Conservation (phyloP, 1,140 invertebrate species). For the Pseudomyrmex sp. region DNA sequence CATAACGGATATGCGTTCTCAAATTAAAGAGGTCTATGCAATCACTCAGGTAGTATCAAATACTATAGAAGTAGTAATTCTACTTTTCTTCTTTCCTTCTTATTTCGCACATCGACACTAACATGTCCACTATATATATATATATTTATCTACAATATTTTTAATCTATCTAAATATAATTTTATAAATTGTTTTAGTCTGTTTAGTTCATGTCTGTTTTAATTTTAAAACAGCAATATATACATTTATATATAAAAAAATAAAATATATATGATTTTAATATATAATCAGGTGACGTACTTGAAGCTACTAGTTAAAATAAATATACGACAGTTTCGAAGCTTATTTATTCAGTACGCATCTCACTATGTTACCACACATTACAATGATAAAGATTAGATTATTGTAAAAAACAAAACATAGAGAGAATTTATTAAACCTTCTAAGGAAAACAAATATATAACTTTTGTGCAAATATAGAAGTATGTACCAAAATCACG, state of each 20-base stretch:
- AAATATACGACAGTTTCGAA: too few relatives aligned
- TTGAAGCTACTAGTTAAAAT: too few relatives aligned
- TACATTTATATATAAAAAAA: too few relatives aligned
- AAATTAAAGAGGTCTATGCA: conserved; percentile 68
- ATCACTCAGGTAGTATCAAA: conserved; percentile 41
- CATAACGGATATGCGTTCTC: conserved; percentile 68
- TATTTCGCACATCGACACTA: conserved; percentile 36
- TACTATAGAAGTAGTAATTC: conserved; percentile 34
- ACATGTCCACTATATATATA: conserved; percentile 19
- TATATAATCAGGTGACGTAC: too few relatives aligned
- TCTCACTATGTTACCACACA: background rate
- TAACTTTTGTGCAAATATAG: background rate
- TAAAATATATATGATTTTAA: too few relatives aligned
- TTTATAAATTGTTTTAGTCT: background rate
- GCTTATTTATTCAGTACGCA: background rate
- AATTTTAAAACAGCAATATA: background rate
- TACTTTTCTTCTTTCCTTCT: conserved; percentile 36
- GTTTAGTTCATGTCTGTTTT: too few relatives aligned
- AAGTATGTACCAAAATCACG: background rate
- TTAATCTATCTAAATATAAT: background rate
- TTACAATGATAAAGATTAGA: background rate
- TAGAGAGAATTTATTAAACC: background rate
- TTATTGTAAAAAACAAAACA: background rate
- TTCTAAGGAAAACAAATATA: background rate
- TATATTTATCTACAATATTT: conserved; percentile 24